Evolutionary conservation across 2,888 invertebrate species (phyloP).

Genomic region (Acrobasis repandana): DNA sequence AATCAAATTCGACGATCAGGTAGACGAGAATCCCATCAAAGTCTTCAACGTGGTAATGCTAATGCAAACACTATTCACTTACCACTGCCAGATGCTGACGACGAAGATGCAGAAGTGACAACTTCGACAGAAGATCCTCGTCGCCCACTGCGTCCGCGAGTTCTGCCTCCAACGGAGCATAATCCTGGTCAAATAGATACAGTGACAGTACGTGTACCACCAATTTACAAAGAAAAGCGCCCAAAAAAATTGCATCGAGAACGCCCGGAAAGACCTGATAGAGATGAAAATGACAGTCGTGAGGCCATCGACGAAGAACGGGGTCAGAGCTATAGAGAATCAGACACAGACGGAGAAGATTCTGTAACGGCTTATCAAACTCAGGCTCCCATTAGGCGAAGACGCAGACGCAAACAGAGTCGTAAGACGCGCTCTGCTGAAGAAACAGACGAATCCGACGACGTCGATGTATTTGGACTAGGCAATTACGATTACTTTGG

Average conservation of each 20-base stretch:
- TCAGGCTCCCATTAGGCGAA: conserved; percentile 53
- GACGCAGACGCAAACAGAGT: conserved; percentile 56
- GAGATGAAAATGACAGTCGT: conserved; percentile 46
- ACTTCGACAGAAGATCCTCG: conserved; percentile 75
- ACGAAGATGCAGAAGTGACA: conserved; percentile 59
- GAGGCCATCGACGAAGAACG: conserved; percentile 36
- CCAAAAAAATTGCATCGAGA: conserved; percentile 72
- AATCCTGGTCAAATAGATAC: conserved; percentile 78
- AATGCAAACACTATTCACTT: conserved; percentile 48
- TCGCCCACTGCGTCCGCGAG: conserved; percentile 62
- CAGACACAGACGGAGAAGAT: conserved; percentile 57
- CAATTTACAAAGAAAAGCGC: conserved; percentile 71
- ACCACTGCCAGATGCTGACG: conserved; percentile 51
- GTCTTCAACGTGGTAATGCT: conserved; percentile 49
- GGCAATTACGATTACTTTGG: conserved; percentile 72
- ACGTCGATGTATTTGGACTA: conserved; percentile 47
- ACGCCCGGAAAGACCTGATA: conserved; percentile 46
- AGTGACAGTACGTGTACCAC: conserved; percentile 76
- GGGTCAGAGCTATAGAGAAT: conserved; percentile 34
- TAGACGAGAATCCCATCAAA: conserved; percentile 47
- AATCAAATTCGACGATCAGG: conserved; percentile 45
- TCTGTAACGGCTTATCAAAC: conserved; percentile 49
- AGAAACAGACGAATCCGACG: conserved; percentile 25
- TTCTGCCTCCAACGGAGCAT: conserved; percentile 76
- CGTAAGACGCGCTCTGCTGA: conserved; percentile 53